A percentile compares a stretch with the other conserved stretches of the same genome.
Conservation (phyloP, 2,113 vertebrate species). For the Anseranas semipalmata region DNA sequence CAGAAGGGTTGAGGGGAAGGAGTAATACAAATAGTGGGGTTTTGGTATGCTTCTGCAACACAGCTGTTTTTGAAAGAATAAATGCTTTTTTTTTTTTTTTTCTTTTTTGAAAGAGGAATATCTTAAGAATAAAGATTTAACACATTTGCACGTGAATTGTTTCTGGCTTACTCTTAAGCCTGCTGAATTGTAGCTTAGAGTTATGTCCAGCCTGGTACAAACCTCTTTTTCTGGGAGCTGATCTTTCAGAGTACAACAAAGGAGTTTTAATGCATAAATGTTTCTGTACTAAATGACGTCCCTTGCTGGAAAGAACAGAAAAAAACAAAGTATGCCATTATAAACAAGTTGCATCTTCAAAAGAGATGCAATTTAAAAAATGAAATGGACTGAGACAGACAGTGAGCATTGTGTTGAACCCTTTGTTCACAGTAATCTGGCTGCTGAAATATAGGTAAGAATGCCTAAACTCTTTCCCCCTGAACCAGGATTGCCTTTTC, state of each 20-base stretch:
- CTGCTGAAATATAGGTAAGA: not conserved
- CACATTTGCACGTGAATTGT: not conserved
- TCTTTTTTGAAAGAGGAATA: too few relatives aligned
- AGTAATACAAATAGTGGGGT: not conserved
- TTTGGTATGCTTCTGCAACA: not conserved
- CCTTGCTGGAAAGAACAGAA: not conserved
- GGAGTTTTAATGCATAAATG: not conserved
- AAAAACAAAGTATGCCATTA: not conserved
- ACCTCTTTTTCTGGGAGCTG: not conserved
- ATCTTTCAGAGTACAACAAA: not conserved
- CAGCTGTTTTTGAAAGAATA: not conserved
- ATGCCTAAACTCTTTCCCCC: not conserved
- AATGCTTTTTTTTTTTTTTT: too few relatives aligned
- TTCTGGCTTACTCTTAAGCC: not conserved
- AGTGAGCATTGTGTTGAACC: not conserved
- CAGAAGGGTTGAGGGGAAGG: too few relatives aligned
- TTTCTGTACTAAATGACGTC: not conserved
- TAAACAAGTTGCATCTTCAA: not conserved
- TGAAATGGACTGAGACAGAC: not conserved
- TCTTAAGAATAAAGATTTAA: not conserved
- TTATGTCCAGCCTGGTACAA: not conserved
- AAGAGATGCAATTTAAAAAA: not conserved
- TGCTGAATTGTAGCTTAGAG: not conserved
- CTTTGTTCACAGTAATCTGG: not conserved
- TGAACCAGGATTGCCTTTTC: not conserved